phyloP scores from a whole-genome alignment of 2,113 vertebrate species.

The Ptyas mucosa region DNA sequence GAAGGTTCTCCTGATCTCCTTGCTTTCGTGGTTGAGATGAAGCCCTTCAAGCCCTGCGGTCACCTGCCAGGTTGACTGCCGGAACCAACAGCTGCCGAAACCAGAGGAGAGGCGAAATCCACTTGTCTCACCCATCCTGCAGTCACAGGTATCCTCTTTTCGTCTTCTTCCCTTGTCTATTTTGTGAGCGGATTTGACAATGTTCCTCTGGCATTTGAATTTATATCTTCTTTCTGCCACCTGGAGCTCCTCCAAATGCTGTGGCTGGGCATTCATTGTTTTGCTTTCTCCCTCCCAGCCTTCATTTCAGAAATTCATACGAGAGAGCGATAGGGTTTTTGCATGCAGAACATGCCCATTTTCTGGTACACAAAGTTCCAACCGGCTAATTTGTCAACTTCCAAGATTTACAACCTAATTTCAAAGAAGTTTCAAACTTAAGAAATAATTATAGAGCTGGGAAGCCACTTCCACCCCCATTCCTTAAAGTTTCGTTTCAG shows the following conservation, averaged over 20 bases:
- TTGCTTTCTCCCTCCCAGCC: neutral
- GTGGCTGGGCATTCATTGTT: neutral
- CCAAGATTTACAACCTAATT: neutral
- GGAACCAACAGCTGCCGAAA: neutral
- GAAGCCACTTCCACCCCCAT: neutral
- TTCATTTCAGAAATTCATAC: slow-evolving; percentile 14
- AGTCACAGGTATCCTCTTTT: neutral
- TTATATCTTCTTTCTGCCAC: slow-evolving; percentile 7
- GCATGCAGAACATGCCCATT: neutral
- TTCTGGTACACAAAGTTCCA: neutral
- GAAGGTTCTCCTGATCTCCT: too few species aligned
- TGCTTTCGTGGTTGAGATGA: too few species aligned
- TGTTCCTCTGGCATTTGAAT: slow-evolving; percentile 30
- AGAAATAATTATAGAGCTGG: neutral
- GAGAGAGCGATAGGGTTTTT: neutral
- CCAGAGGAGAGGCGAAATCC: neutral
- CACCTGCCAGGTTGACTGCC: too few species aligned
- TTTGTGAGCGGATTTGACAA: slow-evolving; percentile 5
- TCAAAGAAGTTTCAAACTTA: slow-evolving; percentile 3
- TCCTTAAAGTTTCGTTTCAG: neutral
- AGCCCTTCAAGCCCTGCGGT: too few species aligned
- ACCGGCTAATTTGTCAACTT: slow-evolving; percentile 13
- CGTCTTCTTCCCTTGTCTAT: neutral
- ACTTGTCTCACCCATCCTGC: neutral
- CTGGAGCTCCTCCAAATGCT: slow-evolving; percentile 6